phyloP scores from a whole-genome alignment of 2,888 invertebrate genomes.

The Meteorus cinctellus region DNA sequence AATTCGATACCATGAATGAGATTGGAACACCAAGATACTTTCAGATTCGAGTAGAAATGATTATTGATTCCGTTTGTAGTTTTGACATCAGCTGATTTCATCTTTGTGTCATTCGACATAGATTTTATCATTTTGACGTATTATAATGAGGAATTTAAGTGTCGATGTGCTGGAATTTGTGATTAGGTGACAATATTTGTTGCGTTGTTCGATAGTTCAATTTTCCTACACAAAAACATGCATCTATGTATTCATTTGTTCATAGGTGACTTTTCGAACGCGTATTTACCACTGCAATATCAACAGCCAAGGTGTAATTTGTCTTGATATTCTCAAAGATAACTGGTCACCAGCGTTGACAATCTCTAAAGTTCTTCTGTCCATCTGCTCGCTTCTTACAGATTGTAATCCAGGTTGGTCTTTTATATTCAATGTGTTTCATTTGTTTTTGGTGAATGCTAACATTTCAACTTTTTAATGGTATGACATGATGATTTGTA shows the following conservation, averaged over 20 bases:
- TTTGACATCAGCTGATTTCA: too few species aligned
- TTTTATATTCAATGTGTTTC: constrained; percentile 2
- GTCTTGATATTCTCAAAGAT: constrained; percentile 97
- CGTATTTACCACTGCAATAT: constrained; percentile 99
- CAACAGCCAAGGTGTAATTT: constrained; percentile 98
- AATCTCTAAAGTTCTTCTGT: constrained; percentile 97
- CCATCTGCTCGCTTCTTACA: constrained; percentile 97
- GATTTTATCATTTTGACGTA: too few species aligned
- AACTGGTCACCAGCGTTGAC: constrained; percentile 99
- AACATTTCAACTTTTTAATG: background rate
- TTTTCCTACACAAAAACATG: too few species aligned
- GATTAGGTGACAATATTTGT: too few species aligned
- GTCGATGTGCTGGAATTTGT: too few species aligned
- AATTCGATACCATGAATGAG: too few species aligned
- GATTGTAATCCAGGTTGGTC: constrained; percentile 97
- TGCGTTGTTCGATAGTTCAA: too few species aligned
- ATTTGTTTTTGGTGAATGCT: background rate
- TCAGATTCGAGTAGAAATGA: too few species aligned
- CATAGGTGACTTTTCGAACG: constrained; percentile 92
- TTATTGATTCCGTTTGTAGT: too few species aligned
- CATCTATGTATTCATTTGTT: constrained; percentile 40
- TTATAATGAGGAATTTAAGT: too few species aligned
- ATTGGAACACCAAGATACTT: too few species aligned
- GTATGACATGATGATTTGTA: constrained; percentile 64
- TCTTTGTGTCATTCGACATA: too few species aligned